Conservation (phyloP, 2,888 invertebrate genomes). For the Callyntrura guangdongensis region DNA sequence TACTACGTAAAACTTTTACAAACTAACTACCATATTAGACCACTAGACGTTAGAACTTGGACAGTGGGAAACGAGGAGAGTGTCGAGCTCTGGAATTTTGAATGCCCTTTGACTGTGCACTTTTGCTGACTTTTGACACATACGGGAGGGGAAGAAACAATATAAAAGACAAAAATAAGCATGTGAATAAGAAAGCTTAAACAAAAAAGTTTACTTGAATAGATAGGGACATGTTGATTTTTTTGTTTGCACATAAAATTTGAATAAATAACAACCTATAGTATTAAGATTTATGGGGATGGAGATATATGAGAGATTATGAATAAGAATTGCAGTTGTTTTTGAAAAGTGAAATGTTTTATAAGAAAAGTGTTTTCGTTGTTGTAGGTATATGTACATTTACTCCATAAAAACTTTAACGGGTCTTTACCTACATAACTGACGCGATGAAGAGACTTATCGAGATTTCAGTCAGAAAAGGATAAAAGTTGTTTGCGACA, state of each 20-base stretch:
- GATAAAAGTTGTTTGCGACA: not conserved
- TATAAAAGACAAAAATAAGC: slow-evolving; percentile 65
- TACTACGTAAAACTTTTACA: not conserved
- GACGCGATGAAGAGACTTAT: slow-evolving; percentile 13
- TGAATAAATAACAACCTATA: too few relatives aligned
- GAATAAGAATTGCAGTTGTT: not conserved
- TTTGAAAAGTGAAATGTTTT: not conserved
- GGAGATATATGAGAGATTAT: not conserved
- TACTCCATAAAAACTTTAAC: too few relatives aligned
- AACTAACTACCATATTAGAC: not conserved
- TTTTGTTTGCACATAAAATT: not conserved
- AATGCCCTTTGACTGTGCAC: slow-evolving; percentile 76
- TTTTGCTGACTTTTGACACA: slow-evolving; percentile 56
- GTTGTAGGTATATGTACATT: not conserved
- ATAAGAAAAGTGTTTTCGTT: not conserved
- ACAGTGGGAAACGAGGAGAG: not conserved
- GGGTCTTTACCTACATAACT: not conserved
- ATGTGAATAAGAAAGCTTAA: slow-evolving; percentile 43
- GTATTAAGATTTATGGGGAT: not conserved
- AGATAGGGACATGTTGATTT: not conserved
- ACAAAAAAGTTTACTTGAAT: not conserved
- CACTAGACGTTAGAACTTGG: too few relatives aligned
- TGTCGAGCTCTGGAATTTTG: slow-evolving; percentile 62
- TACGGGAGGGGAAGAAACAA: not conserved
- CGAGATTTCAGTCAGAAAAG: not conserved